Conservation (phyloP, 2,113 vertebrate species). For the Aspidoscelis tigris region DNA sequence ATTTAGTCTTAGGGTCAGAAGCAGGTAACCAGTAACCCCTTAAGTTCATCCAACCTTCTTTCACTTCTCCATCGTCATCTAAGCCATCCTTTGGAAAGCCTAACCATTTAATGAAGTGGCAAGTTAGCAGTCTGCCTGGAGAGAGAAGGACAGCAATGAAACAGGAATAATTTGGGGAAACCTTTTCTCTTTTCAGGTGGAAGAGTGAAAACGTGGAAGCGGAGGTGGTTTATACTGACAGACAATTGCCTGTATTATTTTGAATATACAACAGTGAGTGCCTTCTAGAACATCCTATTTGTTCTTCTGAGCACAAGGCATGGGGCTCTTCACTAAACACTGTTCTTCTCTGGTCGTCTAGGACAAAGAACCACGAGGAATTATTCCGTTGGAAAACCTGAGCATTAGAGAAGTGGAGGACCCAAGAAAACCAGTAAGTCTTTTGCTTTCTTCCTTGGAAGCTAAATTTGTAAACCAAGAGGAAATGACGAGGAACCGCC, state of each 20-base stretch:
- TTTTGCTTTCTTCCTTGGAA: neutral
- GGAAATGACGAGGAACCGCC: neutral
- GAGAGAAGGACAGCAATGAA: neutral
- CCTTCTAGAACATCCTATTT: neutral
- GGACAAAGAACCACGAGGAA: constrained; percentile 97
- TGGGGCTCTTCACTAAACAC: neutral
- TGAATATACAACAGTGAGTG: constrained; percentile 96
- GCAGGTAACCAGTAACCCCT: neutral
- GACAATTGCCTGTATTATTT: constrained; percentile 99
- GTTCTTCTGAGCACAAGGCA: neutral
- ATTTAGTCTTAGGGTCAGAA: constrained; percentile 18
- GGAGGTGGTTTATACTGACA: constrained; percentile 97
- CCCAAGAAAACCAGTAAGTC: constrained; percentile 92
- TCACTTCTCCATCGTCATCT: constrained; percentile 57
- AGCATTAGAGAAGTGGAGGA: constrained; percentile 97
- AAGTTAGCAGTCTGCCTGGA: neutral
- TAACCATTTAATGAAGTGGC: constrained; percentile 15
- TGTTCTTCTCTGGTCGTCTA: constrained; percentile 53
- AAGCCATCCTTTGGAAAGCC: constrained; percentile 19
- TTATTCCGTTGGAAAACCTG: constrained; percentile 96
- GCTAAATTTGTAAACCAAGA: neutral
- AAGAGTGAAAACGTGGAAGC: constrained; percentile 98
- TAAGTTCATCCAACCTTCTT: constrained; percentile 31
- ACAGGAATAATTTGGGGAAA: neutral
- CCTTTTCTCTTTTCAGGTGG: constrained; percentile 83